phyloP scores from a whole-genome alignment of 2,113 vertebrate genomes.

The Chelonoidis abingdonii region DNA sequence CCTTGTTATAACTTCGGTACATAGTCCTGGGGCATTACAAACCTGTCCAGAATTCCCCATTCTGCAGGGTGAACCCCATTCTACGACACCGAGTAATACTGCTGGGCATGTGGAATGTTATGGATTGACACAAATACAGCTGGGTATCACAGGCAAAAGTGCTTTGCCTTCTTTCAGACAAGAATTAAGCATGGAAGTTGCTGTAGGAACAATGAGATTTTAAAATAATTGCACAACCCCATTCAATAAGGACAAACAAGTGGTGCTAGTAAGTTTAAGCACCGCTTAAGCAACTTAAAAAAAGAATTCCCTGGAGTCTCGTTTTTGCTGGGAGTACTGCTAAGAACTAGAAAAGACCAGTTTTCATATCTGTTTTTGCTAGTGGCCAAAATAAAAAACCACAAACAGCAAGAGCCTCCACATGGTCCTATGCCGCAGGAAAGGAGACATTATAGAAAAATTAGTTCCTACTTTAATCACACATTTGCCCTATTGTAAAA shows the following conservation, averaged over 20 bases:
- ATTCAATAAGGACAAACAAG: slow-evolving; percentile 22
- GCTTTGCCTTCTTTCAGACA: neutral
- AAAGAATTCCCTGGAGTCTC: slow-evolving; percentile 7
- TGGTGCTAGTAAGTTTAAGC: slow-evolving; percentile 10
- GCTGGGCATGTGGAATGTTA: neutral
- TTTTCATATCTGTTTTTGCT: neutral
- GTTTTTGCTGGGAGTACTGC: neutral
- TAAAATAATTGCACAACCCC: neutral
- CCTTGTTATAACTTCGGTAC: neutral
- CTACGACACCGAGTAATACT: neutral
- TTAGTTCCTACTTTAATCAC: slow-evolving; percentile 24
- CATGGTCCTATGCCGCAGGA: slow-evolving; percentile 6
- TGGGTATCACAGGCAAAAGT: neutral
- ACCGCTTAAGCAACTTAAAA: neutral
- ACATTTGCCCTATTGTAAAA: slow-evolving; percentile 39
- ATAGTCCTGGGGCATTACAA: neutral
- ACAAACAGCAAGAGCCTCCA: slow-evolving; percentile 1
- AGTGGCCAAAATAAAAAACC: slow-evolving; percentile 47
- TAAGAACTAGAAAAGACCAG: neutral
- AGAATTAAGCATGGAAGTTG: neutral
- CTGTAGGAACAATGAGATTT: slow-evolving; percentile 24
- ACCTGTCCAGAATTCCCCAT: neutral
- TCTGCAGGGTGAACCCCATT: neutral
- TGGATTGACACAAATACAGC: neutral
- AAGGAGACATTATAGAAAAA: slow-evolving; percentile 15